These are phyloP conservation scores for Philereme transversata DNA, from an alignment of 2,888 invertebrate genomes.

Conservation along the genomic window DNA sequence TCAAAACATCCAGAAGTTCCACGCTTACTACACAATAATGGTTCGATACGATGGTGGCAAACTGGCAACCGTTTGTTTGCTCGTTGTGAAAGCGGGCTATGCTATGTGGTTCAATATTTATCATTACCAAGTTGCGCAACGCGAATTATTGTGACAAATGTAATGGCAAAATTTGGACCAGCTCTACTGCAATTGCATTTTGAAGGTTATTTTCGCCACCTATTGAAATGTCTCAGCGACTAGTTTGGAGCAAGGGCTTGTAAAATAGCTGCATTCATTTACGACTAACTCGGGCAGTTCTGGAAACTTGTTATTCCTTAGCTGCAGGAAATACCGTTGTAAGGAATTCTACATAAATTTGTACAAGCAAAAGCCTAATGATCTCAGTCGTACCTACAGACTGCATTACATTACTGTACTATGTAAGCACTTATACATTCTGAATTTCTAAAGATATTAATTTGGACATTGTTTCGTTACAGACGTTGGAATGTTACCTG, in stretches of 20 bases:
- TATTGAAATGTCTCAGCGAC: slow-evolving; percentile 37
- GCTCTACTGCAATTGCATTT: slow-evolving; percentile 30
- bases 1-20: slow-evolving; percentile 49
- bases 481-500: slow-evolving; percentile 97
- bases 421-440: neutral
- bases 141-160: slow-evolving; percentile 50
- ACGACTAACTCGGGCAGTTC: slow-evolving; percentile 6
- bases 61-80: slow-evolving; percentile 45
- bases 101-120: slow-evolving; percentile 49
- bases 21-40: slow-evolving; percentile 46
- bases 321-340: slow-evolving; percentile 24
- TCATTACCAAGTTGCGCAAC: slow-evolving; percentile 54
- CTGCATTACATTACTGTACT: slow-evolving; percentile 1
- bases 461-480: slow-evolving; percentile 72
- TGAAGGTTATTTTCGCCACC: slow-evolving; percentile 43
- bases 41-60: slow-evolving; percentile 36
- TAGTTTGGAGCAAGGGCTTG: slow-evolving; percentile 36
- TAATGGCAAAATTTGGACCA: slow-evolving; percentile 48
- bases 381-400: neutral
- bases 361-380: slow-evolving; percentile 7
- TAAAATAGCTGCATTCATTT: slow-evolving; percentile 35
- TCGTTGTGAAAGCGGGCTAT: slow-evolving; percentile 65
- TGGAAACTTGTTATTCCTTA: slow-evolving; percentile 13
- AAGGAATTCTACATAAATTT: slow-evolving; percentile 9
- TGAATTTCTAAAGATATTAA: slow-evolving; percentile 2